Evolutionary conservation across 2,888 invertebrate species (phyloP), one percentile per base, ranked within the genome.

Genomic region (Papilio demoleus): DNA sequence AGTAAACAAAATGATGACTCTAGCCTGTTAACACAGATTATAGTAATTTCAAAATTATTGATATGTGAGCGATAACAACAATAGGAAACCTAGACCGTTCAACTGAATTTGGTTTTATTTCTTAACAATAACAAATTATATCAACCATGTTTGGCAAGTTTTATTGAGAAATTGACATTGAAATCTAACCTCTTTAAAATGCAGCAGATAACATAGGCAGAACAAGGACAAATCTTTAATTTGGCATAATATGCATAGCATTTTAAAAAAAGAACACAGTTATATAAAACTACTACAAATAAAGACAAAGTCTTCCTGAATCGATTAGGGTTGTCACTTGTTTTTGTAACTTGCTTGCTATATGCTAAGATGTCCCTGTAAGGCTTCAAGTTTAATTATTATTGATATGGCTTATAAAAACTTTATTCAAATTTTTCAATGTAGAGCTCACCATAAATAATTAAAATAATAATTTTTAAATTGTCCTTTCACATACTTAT

Each of bases 101-200:
- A 8, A 9, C 36, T 9, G 9, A 9, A 36, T 9, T 9, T 9
- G 36, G 9, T 36, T 9, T 31, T 4, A 31, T 31, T 31, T 8
- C 14, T 38, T 38, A 38, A 38, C 12, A 3, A 36, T 36, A 36
- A 9, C 14, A 3, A 12, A 11, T 38, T 38, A n/a, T 40, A 22
- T 1, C 3, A 22, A 12, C 47, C 12, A 47, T 11, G 47, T 47
- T 19, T 22, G 40, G n/a, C 17, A 9, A 4, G 22, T 22, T 19
- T 47, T 22, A 47, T 47, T 47, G 47, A 22, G 12, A 47, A 12
- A 22, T 47, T n/a, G 19, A 11, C 47, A 22, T 47, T 47, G 47
- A 47, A 19, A 47, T 47, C 11, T 22, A 45, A 19, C 19, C 42
- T 42, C 71, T 68, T 36, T 38, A 4, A 38, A 14, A 38, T 38